Conservation (phyloP, 2,797 vertebrate genomes). For the Neosilurus hyrtlii region DNA sequence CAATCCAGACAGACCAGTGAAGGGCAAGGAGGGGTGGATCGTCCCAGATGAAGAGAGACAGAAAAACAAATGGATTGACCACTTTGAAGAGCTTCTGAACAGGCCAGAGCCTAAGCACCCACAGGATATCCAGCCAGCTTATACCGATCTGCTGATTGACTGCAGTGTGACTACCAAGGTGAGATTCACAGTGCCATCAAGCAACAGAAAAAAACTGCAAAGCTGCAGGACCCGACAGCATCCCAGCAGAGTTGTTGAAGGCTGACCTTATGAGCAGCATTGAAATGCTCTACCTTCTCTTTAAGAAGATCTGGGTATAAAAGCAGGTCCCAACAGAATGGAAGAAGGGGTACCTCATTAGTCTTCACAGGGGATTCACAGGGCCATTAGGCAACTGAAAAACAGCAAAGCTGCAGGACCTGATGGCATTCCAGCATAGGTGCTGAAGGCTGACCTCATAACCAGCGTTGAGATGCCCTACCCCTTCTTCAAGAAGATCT, state of each 20-base stretch:
- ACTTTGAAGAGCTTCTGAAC: constrained; percentile 38
- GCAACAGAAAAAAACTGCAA: constrained; percentile 21
- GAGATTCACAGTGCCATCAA: background rate
- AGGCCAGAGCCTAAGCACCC: constrained; percentile 18
- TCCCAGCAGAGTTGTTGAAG: constrained; percentile 28
- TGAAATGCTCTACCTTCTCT: constrained; percentile 24
- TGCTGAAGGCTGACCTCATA: constrained; percentile 17
- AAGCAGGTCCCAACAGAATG: constrained; percentile 11
- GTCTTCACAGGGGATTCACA: background rate
- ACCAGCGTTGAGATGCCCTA: constrained; percentile 9
- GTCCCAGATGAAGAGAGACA: too few relatives aligned
- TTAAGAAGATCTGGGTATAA: constrained; percentile 14
- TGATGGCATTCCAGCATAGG: constrained; percentile 33
- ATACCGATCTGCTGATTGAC: background rate
- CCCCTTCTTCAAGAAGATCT: constrained; percentile 30
- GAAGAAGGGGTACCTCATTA: constrained; percentile 22
- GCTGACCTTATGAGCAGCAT: background rate
- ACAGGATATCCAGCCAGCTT: constrained; percentile 16
- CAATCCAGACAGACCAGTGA: too few relatives aligned
- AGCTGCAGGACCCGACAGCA: constrained; percentile 30
- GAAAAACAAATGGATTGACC: constrained; percentile 33
- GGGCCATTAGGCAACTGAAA: background rate
- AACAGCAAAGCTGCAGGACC: constrained; percentile 30
- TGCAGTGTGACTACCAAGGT: background rate
- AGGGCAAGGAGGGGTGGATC: too few relatives aligned